phyloP scores from a whole-genome alignment of 2,797 vertebrate genomes.

The Liasis olivaceus region DNA sequence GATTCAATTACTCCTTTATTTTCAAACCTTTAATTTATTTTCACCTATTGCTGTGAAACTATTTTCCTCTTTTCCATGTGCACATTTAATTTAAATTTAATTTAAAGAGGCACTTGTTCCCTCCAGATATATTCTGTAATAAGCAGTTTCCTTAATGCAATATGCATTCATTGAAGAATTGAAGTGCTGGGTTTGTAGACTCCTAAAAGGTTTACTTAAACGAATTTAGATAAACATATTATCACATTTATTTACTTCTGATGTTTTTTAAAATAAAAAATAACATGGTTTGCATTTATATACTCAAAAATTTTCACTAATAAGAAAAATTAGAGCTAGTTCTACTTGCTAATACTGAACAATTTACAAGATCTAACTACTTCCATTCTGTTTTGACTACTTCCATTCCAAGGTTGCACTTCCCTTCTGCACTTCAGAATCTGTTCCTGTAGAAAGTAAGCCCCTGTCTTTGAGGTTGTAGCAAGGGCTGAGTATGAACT shows the following conservation, averaged over 20 bases:
- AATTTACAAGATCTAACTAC: too few species aligned
- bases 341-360: too few species aligned
- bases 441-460: too few species aligned
- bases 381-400: too few species aligned
- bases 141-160: constrained; percentile 11
- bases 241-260: neutral
- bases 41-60: neutral
- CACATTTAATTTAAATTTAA: constrained; percentile 1
- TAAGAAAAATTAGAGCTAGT: too few species aligned
- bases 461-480: too few species aligned
- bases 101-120: constrained; percentile 15
- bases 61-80: neutral
- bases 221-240: neutral
- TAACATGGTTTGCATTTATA: neutral
- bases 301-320: neutral
- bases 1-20: constrained; percentile 13
- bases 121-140: constrained; percentile 12
- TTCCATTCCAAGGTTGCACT: too few species aligned
- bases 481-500: too few species aligned
- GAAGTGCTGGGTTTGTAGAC: neutral
- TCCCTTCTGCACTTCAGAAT: too few species aligned
- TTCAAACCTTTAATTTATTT: constrained; percentile 17
- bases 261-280: neutral
- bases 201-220: neutral
- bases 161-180: neutral